Evolutionary conservation across 2,888 invertebrate species (phyloP), one percentile per base, ranked within the genome.

Genomic region (Danaus chrysippus): DNA sequence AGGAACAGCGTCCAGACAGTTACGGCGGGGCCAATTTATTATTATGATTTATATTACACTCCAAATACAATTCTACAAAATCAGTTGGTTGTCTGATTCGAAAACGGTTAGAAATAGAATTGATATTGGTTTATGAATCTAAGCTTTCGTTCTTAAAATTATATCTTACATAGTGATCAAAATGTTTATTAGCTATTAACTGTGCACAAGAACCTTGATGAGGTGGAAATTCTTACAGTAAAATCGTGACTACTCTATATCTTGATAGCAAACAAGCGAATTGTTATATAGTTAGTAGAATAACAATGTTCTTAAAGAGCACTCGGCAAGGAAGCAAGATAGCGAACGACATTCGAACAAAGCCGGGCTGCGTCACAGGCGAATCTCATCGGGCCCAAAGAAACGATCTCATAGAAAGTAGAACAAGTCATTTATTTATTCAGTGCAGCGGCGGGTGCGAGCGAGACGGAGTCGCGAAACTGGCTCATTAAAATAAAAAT

Each of bases 361-460:
- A 69, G 66, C 64, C 66, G 61, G 68, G 71, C 70, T 68, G 67
- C 73, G 68, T 71, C 73, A 72, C 71, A 72, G 70, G 72, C 73
- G 71, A 76, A 76, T 77, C 79, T 80, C 84, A 81, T 85, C 83
- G 79, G 74, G 75, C 83, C 83, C 82, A 86, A 87, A 88, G 84
- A 88, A 88, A 87, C 84, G 80, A 88, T 89, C 87, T 87, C 86
- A 89, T 89, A 90, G 91, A 91, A 91, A 91, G 91, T 91, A 84
- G 91, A 89, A 82, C 90, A 87, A 88, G 76, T 89, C 83, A 87
- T 90, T 91, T 89, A 90, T 87, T 89, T 90, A 90, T 88, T 89
- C 88, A 86, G 84, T 86, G 83, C 87, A 87, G 76, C 79, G 72
- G 76, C 78, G 82, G 77, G 86, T 84, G 86, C 78, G 87, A 87